phyloP scores from a whole-genome alignment of 2,888 invertebrate genomes.

The Patella pellucida region DNA sequence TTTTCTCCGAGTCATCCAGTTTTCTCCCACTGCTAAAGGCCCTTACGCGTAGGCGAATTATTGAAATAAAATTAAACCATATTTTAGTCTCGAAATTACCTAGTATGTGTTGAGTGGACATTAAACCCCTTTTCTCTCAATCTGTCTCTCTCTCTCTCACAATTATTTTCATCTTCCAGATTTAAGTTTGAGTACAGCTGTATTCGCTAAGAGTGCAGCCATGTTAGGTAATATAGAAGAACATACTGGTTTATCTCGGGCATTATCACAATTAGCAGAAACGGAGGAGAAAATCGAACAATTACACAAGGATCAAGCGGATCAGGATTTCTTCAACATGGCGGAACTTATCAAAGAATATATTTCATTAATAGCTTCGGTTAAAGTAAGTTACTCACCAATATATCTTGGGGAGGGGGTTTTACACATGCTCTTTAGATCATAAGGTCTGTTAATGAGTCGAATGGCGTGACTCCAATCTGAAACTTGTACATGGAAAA shows the following conservation, averaged over 20 bases:
- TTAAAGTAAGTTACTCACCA: constrained; percentile 77
- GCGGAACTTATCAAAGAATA: constrained; percentile 97
- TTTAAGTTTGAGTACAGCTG: constrained; percentile 59
- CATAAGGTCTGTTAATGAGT: too few species aligned
- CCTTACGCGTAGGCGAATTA: too few species aligned
- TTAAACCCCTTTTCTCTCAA: too few species aligned
- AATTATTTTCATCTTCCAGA: constrained; percentile 45
- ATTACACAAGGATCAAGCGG: constrained; percentile 90
- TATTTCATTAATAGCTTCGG: constrained; percentile 89
- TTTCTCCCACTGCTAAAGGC: too few species aligned
- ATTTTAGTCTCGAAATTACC: too few species aligned
- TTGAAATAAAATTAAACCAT: too few species aligned
- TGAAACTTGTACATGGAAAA: too few species aligned
- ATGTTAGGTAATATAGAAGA: constrained; percentile 94
- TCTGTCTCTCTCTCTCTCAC: too few species aligned
- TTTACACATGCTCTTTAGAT: too few species aligned
- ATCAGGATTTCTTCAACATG: constrained; percentile 92
- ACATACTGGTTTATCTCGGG: constrained; percentile 89
- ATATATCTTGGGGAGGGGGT: neutral
- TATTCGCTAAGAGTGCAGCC: constrained; percentile 88
- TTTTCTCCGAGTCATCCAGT: too few species aligned
- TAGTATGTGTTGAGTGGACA: too few species aligned
- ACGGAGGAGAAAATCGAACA: constrained; percentile 80
- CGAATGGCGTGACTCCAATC: too few species aligned
- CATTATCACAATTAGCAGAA: constrained; percentile 90